Conservation (phyloP, 2,797 vertebrate genomes). For the Podargus strigoides region DNA sequence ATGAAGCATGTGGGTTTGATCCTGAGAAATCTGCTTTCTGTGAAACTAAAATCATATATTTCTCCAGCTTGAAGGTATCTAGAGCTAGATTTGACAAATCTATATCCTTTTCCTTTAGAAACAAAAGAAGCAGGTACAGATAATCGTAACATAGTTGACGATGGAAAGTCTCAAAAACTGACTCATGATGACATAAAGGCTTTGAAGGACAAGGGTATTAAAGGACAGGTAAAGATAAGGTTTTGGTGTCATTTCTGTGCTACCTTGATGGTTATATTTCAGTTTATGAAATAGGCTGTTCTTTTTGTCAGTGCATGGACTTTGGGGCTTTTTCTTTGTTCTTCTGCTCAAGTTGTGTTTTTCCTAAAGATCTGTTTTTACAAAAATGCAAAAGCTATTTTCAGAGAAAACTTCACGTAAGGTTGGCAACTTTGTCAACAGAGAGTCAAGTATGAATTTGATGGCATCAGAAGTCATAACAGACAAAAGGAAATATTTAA, state of each 20-base stretch:
- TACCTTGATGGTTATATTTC: neutral
- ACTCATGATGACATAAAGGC: constrained; percentile 96
- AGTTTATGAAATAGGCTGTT: neutral
- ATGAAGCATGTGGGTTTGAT: neutral
- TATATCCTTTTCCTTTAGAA: constrained; percentile 77
- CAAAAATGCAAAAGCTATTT: neutral
- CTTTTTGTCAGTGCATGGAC: neutral
- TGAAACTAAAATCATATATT: neutral
- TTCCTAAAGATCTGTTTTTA: neutral
- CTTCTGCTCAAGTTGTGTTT: neutral
- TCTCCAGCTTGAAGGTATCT: neutral
- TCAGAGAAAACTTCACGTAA: constrained; percentile 9
- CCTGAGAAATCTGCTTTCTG: neutral
- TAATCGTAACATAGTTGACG: constrained; percentile 96
- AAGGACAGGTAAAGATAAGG: constrained; percentile 88
- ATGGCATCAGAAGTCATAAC: neutral
- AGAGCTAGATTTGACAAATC: constrained; percentile 35
- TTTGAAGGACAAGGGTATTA: constrained; percentile 94
- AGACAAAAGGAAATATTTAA: neutral
- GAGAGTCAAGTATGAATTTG: neutral
- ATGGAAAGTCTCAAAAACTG: constrained; percentile 97
- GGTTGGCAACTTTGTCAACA: neutral
- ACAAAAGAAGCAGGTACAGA: constrained; percentile 90
- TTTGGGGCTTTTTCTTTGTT: constrained; percentile 1
- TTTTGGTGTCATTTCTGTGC: constrained; percentile 41